A percentile compares a stretch with the other conserved stretches of the same genome.
Conservation (phyloP, 1,140 invertebrate species). For the Cydia fagiglandana region DNA sequence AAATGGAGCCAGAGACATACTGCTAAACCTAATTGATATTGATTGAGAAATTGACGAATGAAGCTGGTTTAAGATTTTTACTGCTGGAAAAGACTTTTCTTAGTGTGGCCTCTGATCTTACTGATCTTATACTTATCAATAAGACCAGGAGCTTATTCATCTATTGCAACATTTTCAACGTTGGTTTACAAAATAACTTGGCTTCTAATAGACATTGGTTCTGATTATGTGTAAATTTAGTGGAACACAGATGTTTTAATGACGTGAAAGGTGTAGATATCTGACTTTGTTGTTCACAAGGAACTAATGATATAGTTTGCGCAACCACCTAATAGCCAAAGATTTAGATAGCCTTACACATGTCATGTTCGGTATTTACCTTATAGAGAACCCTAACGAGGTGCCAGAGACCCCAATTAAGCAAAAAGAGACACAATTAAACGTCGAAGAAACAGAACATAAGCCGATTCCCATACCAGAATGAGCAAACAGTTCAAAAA, state of each 20-base stretch:
- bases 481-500: conserved; percentile 54
- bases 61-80: no score
- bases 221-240: neutral
- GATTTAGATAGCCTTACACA: conserved; percentile 18
- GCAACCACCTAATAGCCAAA: neutral
- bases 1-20: no score
- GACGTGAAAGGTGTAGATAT: neutral
- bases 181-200: neutral
- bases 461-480: conserved; percentile 42
- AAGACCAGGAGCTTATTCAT: neutral
- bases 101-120: no score
- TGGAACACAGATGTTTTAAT: neutral
- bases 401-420: conserved; percentile 26
- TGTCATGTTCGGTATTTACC: conserved; percentile 19
- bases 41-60: no score
- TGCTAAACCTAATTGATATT: no score
- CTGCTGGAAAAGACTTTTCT: no score
- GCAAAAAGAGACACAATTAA: conserved; percentile 31
- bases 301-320: neutral
- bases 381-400: conserved; percentile 28
- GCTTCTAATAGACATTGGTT: neutral
- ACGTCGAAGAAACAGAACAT: conserved; percentile 28
- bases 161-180: neutral
- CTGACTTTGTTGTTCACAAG: neutral
- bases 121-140: neutral